Evolutionary conservation across 2,113 vertebrate species (phyloP), one percentile per base, ranked within the genome.

Genomic region (Rhinolophus sinicus): DNA sequence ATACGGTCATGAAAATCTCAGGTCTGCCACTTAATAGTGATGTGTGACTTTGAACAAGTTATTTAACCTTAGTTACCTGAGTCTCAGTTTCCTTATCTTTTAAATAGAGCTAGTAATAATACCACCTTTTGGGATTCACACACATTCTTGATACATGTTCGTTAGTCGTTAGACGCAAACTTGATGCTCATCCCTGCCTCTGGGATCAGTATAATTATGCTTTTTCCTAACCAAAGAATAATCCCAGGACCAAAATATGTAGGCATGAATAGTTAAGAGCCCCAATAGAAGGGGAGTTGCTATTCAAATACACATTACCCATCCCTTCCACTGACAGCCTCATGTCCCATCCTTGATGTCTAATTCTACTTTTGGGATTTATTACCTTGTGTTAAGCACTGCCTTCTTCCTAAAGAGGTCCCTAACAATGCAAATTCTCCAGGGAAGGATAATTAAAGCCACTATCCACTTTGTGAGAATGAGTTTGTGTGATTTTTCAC

Each of bases 221-320:
- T 85, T 90, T 96, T 93, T 44, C 47, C n/a, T 88, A 83, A 84
- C 3, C 24, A 73, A 64, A 86, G 73, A 95, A 92, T 54, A 95
- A 97, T 84, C 26, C 18, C 14, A 72, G 40, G 14, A 56, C 12
- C 14, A 92, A 88, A 92, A 80, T 33, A 60, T 6, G 5, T 88
- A 88, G 67, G 19, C 70, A 28, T 69, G 56, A 90, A 82, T 12
- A 90, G 28, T 33, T 58, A 85, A 67, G 62, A 33, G 26, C 4
- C 33, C 54, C 65, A 86, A 85, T 0, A 75, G 58, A 95, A 94
- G 30, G 24, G 28, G 13, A 82, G 65, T 6, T 52, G 70, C 54
- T 85, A 77, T 69, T 4, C 47, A 77, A 93, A 70, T 18, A 40
- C 8, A 80, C 35, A 67, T 16, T 91, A 21, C 22, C 54, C 67